phyloP scores from a whole-genome alignment of 2,113 vertebrate genomes.

The Hemiprocne comata region DNA sequence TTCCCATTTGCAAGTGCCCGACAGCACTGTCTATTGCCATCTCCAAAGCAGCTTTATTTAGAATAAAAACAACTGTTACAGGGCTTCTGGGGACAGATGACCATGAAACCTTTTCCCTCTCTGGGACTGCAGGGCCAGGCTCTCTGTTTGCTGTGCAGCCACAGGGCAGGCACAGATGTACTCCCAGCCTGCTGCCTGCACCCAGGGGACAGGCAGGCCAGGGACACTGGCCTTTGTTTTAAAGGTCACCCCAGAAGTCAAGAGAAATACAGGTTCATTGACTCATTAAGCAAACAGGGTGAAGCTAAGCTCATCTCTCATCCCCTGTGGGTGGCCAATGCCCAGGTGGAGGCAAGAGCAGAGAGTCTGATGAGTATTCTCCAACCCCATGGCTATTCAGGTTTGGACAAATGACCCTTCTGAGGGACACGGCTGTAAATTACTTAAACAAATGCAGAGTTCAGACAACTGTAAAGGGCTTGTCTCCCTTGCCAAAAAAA shows the following conservation, averaged over 20 bases:
- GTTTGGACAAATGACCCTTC: neutral
- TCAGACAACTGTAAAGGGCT: conserved; percentile 13
- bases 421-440: neutral
- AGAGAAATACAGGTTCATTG: neutral
- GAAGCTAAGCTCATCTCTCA: neutral
- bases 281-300: neutral
- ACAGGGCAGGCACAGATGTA: neutral
- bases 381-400: neutral
- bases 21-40: rapidly evolving
- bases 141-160: neutral
- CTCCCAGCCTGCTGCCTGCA: neutral
- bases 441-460: conserved; percentile 53
- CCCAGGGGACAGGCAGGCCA: neutral
- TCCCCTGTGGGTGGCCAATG: neutral
- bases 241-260: neutral
- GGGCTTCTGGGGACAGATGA: neutral
- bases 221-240: neutral
- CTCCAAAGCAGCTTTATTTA: neutral
- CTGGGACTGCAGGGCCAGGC: neutral
- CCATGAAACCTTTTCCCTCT: neutral
- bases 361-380: neutral
- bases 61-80: neutral
- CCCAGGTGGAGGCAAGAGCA: neutral
- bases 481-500: neutral
- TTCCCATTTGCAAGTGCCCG: neutral